Percentiles rank a stretch among this genome's conserved stretches.
Conservation (phyloP, 2,113 vertebrate genomes). For the Hyperopisus bebe region DNA sequence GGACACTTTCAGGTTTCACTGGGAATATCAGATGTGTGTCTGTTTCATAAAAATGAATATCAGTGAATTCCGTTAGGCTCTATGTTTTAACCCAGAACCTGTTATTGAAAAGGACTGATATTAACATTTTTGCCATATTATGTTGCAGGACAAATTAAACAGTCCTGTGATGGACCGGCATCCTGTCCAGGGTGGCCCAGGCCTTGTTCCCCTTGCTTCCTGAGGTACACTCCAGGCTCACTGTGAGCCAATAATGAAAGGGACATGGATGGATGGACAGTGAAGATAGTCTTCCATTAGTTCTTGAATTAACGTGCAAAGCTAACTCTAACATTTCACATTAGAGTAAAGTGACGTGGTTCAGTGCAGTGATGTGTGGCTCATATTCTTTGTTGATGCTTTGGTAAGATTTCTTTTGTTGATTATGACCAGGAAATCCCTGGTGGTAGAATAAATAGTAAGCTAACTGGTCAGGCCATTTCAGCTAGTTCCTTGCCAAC, state of each 20-base stretch:
- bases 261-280: not conserved
- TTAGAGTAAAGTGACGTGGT: not conserved
- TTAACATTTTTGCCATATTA: not conserved
- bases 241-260: not conserved
- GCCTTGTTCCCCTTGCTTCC: not conserved
- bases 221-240: not conserved
- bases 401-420: not conserved
- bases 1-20: not conserved
- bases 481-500: not conserved
- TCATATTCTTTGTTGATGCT: not conserved
- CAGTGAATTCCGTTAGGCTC: not conserved
- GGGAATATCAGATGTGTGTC: not conserved
- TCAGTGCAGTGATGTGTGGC: not conserved
- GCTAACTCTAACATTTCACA: not conserved
- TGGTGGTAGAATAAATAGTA: not conserved
- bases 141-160: not conserved
- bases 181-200: not conserved
- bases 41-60: not conserved
- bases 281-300: not conserved
- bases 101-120: not conserved
- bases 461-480: not conserved
- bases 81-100: not conserved
- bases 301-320: not conserved
- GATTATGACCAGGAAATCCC: not conserved
- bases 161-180: not conserved